Conservation (phyloP, 2,888 invertebrate species). For the Cephus sareptanus region DNA sequence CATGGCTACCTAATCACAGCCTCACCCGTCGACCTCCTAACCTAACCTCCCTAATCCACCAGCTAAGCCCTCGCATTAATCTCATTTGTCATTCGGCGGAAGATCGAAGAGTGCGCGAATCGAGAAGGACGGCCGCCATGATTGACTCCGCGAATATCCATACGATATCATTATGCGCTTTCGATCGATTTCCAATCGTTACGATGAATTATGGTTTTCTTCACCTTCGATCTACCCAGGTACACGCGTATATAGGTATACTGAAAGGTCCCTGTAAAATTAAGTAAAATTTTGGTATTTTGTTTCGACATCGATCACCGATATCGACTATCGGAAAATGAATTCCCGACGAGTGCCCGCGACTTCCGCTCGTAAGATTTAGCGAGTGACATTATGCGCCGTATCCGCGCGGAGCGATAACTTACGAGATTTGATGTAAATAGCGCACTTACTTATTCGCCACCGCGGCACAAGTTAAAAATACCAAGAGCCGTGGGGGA, state of each 20-base stretch:
- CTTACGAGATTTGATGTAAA: conserved; percentile 64
- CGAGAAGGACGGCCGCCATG: conserved; percentile 29
- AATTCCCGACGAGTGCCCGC: background rate
- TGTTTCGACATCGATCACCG: background rate
- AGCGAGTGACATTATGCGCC: conserved; percentile 35
- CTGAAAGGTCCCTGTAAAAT: no score
- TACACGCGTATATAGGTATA: no score
- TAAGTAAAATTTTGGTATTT: background rate
- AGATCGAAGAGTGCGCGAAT: conserved; percentile 43
- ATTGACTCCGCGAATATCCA: background rate
- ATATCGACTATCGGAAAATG: background rate
- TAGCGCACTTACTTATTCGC: conserved; percentile 64
- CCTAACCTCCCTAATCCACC: conserved; percentile 47
- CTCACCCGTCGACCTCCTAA: conserved; percentile 32
- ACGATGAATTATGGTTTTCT: background rate
- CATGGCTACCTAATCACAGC: conserved; percentile 55
- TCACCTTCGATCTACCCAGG: background rate
- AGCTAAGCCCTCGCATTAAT: conserved; percentile 50
- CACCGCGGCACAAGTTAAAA: conserved; percentile 59
- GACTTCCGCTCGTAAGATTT: conserved; percentile 34
- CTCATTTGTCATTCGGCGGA: conserved; percentile 53
- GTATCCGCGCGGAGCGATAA: conserved; percentile 43
- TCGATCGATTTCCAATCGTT: background rate
- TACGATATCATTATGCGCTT: background rate
- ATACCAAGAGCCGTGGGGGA: conserved; percentile 48